phyloP scores from a whole-genome alignment of 1,140 invertebrate genomes.

The Drosophila melanica region DNA sequence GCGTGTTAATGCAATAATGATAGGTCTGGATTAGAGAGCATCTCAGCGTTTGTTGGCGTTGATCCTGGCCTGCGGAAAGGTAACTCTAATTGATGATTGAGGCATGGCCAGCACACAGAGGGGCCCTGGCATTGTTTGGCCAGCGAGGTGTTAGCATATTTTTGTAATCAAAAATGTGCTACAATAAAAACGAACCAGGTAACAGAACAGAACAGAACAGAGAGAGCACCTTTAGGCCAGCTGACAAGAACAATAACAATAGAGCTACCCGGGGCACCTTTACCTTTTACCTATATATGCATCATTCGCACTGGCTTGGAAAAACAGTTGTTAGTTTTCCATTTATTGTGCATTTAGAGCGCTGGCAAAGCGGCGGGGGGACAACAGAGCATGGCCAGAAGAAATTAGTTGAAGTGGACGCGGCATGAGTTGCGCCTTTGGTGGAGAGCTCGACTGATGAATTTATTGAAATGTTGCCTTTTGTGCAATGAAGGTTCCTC shows the following conservation, averaged over 20 bases:
- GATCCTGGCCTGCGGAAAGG: constrained; percentile 76
- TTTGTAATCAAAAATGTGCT: constrained; percentile 76
- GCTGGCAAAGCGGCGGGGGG: not conserved
- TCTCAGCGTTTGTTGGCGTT: constrained; percentile 1
- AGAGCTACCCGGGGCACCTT: constrained; percentile 28
- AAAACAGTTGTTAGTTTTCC: constrained; percentile 81
- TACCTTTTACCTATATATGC: constrained; percentile 1
- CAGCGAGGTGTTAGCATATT: constrained; percentile 78
- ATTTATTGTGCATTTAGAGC: constrained; percentile 74
- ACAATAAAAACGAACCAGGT: constrained; percentile 67
- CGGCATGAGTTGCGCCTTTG: constrained; percentile 50
- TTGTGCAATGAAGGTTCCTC: constrained; percentile 31
- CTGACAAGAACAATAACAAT: constrained; percentile 54
- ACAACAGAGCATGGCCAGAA: not conserved
- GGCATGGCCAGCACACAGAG: constrained; percentile 37
- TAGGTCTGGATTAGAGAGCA: constrained; percentile 18
- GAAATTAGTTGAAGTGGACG: constrained; percentile 75
- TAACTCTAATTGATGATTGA: constrained; percentile 80
- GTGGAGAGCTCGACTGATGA: constrained; percentile 49
- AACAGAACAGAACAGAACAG: constrained; percentile 2
- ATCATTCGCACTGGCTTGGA: constrained; percentile 23
- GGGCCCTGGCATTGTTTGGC: constrained; percentile 57
- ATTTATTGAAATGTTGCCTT: constrained; percentile 76
- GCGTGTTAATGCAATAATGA: constrained; percentile 69
- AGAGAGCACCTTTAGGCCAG: constrained; percentile 43